Percentiles rank a stretch among this genome's conserved stretches.
Conservation (phyloP, 2,797 vertebrate species). For the Mormyrops boulengeri region DNA sequence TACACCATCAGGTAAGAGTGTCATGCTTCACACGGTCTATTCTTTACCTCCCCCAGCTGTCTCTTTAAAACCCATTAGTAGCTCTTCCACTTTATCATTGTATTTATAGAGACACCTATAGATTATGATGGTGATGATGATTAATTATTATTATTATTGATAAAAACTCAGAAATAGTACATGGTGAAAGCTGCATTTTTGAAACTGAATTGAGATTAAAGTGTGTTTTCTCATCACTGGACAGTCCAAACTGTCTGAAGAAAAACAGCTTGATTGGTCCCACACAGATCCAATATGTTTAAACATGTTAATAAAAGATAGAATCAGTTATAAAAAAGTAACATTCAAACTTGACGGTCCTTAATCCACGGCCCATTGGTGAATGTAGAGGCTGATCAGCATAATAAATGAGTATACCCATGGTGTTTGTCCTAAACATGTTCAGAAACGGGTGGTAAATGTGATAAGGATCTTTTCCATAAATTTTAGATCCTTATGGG, state of each 20-base stretch:
- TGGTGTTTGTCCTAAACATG: neutral
- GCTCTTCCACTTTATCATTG: neutral
- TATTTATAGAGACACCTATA: neutral
- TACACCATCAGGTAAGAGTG: conserved; percentile 21
- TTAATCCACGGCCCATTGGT: neutral
- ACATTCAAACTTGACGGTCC: neutral
- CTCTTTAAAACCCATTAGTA: neutral
- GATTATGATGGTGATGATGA: neutral
- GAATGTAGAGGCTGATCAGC: neutral
- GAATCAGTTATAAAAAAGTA: conserved; percentile 45
- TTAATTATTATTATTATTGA: neutral
- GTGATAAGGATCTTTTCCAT: neutral
- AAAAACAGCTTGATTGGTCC: neutral
- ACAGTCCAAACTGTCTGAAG: neutral
- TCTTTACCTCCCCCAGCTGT: conserved; percentile 14
- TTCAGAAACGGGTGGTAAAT: neutral
- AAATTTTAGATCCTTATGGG: conserved; percentile 13
- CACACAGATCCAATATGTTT: neutral
- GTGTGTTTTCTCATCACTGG: neutral
- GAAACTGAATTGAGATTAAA: neutral
- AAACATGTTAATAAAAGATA: neutral
- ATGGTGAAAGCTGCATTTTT: neutral
- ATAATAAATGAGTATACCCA: neutral
- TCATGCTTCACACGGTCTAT: neutral
- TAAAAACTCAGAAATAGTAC: neutral